Evolutionary conservation across 2,888 invertebrate species (phyloP), one percentile per base, ranked within the genome.

Genomic region (Spisula solida): DNA sequence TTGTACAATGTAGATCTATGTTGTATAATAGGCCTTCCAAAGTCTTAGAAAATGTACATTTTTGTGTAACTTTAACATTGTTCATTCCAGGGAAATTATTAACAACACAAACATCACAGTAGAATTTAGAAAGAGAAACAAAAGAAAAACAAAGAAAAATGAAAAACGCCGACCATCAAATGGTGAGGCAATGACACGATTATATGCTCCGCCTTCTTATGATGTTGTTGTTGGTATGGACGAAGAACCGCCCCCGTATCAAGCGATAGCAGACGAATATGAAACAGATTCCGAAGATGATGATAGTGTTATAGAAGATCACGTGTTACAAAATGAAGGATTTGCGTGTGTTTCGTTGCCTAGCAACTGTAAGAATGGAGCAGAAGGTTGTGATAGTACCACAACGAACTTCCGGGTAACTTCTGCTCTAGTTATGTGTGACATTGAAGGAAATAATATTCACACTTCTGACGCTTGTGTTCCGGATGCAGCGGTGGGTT

Each of bases 201-300:
- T 93, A 2, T 93, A 93, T 82, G 94, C 93, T 29, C 94, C 95
- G 29, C 95, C 95, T 34, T 93, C 94, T 0, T 94, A 94, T 82
- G 94, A 94, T 66, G 93, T 94, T 84, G 93, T 94, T 8, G 88
- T 94, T 41, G 89, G 90, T 5, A 90, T 90, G 90, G 90, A 91
- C 51, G 94, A 93, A 79, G 92, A 88, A 4, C 93, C 93, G 0
- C 94, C 94, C 14, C 89, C 93, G 29, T 93, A 94, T 78, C 91
- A 92, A 20, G 86, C 90, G 8, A 87, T 92, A 16, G 87, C 87
- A 20, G 88, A 82, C 5, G 86, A 41, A 41, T 81, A 79, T 55
- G 81, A 86, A 20, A 86, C 91, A 16, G 75, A 31, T 16, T 75
- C 75, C 31, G 91, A 87, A 70, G 89, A 91, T 31, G 91, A 88